Evolutionary conservation across 2,888 invertebrate genomes (phyloP).

Genomic region (Glaucopsyche alexis): DNA sequence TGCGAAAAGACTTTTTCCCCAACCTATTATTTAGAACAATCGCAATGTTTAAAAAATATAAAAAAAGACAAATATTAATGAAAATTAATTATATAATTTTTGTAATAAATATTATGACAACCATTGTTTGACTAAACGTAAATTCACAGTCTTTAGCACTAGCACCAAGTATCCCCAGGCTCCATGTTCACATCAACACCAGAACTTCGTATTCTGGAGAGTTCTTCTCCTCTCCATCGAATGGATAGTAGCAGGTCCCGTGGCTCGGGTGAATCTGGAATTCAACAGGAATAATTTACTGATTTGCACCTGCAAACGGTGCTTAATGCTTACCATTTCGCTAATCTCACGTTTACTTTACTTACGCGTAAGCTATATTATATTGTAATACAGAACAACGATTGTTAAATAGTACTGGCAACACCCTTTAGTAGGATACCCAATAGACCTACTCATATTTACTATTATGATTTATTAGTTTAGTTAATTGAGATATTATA

Average conservation of each 20-base stretch:
- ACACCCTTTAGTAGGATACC: too few species aligned
- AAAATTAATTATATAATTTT: constrained; percentile 1
- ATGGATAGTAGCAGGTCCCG: constrained; percentile 82
- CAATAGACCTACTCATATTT: too few species aligned
- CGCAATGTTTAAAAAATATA: not conserved
- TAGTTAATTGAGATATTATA: too few species aligned
- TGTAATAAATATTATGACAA: constrained; percentile 9
- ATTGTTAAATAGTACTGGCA: too few species aligned
- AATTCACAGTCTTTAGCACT: constrained; percentile 9
- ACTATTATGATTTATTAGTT: too few species aligned
- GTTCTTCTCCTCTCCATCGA: constrained; percentile 83
- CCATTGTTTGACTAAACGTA: not conserved
- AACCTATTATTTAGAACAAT: not conserved
- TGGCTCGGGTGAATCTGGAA: constrained; percentile 83
- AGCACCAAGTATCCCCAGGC: not conserved
- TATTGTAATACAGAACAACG: too few species aligned
- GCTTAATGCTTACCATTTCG: too few species aligned
- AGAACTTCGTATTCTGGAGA: constrained; percentile 85
- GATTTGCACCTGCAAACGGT: too few species aligned
- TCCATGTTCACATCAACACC: constrained; percentile 61
- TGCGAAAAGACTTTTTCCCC: too few species aligned
- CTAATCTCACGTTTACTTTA: too few species aligned
- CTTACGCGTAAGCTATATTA: too few species aligned
- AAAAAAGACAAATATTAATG: not conserved
- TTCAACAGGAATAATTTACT: not conserved